phyloP scores from a whole-genome alignment of 2,888 invertebrate genomes.

The Malthinus flaveolus region DNA sequence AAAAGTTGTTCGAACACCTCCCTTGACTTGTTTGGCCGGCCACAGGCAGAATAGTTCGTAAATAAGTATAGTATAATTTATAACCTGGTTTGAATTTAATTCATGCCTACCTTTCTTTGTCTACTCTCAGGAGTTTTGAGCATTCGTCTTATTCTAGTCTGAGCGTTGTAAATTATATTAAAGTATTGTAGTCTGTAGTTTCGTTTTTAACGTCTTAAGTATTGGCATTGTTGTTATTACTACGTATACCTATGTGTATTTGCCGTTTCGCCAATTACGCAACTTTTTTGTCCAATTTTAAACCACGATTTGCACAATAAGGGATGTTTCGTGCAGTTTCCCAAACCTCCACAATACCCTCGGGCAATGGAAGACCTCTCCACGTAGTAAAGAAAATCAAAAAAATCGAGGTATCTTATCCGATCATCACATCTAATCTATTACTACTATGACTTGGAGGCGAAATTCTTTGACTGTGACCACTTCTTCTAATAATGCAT shows the following conservation, averaged over 20 bases:
- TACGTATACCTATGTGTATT: background rate
- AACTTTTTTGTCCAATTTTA: background rate
- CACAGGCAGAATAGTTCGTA: slow-evolving; percentile 39
- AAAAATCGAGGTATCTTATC: too few species aligned
- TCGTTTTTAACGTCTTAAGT: slow-evolving; percentile 40
- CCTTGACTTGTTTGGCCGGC: slow-evolving; percentile 42
- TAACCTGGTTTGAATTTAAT: slow-evolving; percentile 47
- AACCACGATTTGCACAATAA: too few species aligned
- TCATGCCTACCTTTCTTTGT: slow-evolving; percentile 40
- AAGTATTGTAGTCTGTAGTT: slow-evolving; percentile 44
- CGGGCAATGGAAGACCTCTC: too few species aligned
- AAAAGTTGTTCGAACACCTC: slow-evolving; percentile 41
- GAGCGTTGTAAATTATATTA: slow-evolving; percentile 46
- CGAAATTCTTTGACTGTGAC: too few species aligned
- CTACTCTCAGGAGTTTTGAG: slow-evolving; percentile 20
- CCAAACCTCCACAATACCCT: too few species aligned
- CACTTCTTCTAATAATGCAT: too few species aligned
- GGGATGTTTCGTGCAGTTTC: too few species aligned
- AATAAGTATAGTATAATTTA: slow-evolving; percentile 43
- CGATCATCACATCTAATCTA: too few species aligned
- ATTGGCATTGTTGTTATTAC: slow-evolving; percentile 36
- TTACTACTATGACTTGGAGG: too few species aligned
- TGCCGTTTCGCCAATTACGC: background rate
- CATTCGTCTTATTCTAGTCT: slow-evolving; percentile 40
- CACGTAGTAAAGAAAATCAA: too few species aligned